Base-by-base conservation (phyloP, 2,113 vertebrate genomes). In the Cavia porcellus region DNA sequence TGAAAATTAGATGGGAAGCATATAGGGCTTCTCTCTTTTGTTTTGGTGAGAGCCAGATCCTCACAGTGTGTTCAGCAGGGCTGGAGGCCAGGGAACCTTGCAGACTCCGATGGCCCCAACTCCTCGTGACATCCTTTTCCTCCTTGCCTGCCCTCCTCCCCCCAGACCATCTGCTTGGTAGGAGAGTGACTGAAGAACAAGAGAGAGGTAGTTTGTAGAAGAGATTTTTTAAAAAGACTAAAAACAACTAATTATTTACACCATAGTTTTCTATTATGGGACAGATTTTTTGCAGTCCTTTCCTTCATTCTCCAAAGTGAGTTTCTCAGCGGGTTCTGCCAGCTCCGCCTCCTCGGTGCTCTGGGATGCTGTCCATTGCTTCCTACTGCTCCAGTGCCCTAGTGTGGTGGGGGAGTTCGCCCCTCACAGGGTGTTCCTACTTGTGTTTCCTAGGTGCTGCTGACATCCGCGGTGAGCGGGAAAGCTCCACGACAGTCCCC, bases 41-140 rank as follows among this genome's bases (percentile, higher is more conserved):
- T 74, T 74, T 13, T 3, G 32, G 28, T 20, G 45, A 70, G 5
- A 87, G 68, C 57, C 55, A 7, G 30, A 14, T 59, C 59, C 28
- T 62, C 12, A 38, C 20, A 59, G 3, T 32, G 5, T 15, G 50
- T 32, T 59, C n/a, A 4, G 9, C 7, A 38, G 72, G n/a, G 89
- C 61, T 15, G 2, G 70, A 55, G 64, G 45, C 55, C 19, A 6
- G 19, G 61, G 55, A 15, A 38, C 50, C 62, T 14, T 30, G 13
- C 52, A 59, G 47, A 35, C 79, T 32, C 32, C 14, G 7, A 35
- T 50, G 50, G 57, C 57, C 52, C 70, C 11, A 64, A 0, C 47
- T 30, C 11, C 55, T 12, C 0, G 2, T 4, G 22, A 24, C 13
- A 11, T 35, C 35, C 0, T 1, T 82, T 22, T 1, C 57, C 22